Evolutionary conservation across 2,888 invertebrate genomes (phyloP).

Genomic region (Agrochola lychnidis): DNA sequence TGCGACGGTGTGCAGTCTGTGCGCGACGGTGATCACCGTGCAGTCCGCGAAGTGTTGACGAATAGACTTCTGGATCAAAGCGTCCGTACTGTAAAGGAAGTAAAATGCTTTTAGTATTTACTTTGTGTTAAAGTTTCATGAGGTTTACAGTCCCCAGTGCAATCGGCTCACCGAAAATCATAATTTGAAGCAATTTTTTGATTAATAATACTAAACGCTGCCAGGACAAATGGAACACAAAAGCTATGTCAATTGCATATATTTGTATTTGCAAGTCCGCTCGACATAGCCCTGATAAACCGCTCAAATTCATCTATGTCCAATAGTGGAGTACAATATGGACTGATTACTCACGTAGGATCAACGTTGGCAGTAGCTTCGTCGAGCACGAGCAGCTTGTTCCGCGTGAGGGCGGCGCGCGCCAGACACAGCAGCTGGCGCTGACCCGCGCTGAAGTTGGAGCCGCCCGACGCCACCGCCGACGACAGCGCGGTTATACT

Average conservation of each 20-base stretch:
- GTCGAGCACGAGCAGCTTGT: conserved; percentile 95
- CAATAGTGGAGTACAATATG: not conserved
- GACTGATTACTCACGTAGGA: conserved; percentile 90
- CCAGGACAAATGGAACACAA: not conserved
- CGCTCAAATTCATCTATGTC: not conserved
- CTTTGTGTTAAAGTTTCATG: not conserved
- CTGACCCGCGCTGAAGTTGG: conserved; percentile 97
- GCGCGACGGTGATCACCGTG: conserved; percentile 98
- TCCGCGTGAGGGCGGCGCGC: conserved; percentile 95
- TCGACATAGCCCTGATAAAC: not conserved
- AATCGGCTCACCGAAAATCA: not conserved
- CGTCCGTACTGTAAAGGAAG: conserved; percentile 92
- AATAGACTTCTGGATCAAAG: conserved; percentile 95
- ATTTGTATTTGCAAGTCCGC: not conserved
- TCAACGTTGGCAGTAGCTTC: conserved; percentile 98
- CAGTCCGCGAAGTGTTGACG: conserved; percentile 94
- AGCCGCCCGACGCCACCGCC: conserved; percentile 94
- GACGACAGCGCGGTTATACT: conserved; percentile 91
- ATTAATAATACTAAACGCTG: not conserved
- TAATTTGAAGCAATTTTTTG: not conserved
- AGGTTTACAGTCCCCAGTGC: not conserved
- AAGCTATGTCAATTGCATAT: not conserved
- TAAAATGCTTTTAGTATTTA: not conserved
- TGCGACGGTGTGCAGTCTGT: conserved; percentile 97
- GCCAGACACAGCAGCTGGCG: conserved; percentile 97